A percentile compares a stretch with the other conserved stretches of the same genome.
These are phyloP conservation scores for Falco concolor DNA, from an alignment of 2,797 vertebrate genomes.

Conservation along the genomic window DNA sequence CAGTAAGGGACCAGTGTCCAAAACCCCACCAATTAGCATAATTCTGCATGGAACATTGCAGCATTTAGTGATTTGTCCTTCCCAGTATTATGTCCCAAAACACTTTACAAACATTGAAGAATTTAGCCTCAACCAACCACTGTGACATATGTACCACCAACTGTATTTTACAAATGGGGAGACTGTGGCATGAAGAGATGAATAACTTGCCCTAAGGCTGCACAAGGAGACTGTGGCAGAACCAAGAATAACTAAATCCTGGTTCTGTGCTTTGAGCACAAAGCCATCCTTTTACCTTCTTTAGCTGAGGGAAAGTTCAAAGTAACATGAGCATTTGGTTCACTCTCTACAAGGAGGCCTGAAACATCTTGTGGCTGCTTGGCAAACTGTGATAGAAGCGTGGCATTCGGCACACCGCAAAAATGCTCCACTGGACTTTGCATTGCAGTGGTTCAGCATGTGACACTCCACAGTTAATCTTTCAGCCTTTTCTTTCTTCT, in stretches of 20 bases:
- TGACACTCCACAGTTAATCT: background rate
- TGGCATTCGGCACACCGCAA: background rate
- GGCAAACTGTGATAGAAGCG: slow-evolving; percentile 35
- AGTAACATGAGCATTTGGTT: background rate
- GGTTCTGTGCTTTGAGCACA: background rate
- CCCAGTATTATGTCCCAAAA: background rate
- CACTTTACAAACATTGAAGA: background rate
- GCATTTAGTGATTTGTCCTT: background rate
- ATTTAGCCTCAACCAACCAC: background rate
- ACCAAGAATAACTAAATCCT: background rate
- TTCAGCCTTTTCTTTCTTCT: background rate
- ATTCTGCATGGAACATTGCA: background rate
- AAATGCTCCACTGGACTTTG: background rate
- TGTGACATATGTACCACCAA: background rate
- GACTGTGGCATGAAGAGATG: background rate
- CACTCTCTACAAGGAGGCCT: background rate
- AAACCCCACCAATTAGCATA: background rate
- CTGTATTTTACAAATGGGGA: background rate
- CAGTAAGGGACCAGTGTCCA: background rate
- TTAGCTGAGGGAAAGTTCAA: slow-evolving; percentile 9
- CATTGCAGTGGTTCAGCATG: background rate
- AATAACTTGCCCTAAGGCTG: background rate
- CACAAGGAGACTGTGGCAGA: background rate
- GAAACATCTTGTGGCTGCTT: slow-evolving; percentile 27
- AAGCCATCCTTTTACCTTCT: background rate